A percentile compares a stretch with the other conserved stretches of the same genome.
Evolutionary conservation across 2,113 vertebrate genomes (phyloP).

Genomic region (Clarias macrocephalus): DNA sequence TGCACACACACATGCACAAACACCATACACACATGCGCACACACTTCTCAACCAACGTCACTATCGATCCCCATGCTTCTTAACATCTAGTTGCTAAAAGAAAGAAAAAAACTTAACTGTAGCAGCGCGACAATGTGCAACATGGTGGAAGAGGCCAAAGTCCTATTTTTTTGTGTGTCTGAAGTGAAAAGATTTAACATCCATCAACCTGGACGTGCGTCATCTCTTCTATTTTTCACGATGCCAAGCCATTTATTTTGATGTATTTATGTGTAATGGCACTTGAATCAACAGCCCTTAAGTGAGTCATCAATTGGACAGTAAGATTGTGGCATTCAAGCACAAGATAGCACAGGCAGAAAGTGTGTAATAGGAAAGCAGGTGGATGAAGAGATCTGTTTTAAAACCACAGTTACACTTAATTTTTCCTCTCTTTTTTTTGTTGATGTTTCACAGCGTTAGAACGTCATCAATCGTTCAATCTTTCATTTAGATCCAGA

Average conservation of each 20-base stretch:
- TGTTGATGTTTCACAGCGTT: neutral
- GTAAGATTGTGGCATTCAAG: conserved; percentile 42
- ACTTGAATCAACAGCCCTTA: conserved; percentile 47
- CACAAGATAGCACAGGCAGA: conserved; percentile 19
- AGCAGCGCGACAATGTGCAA: conserved; percentile 51
- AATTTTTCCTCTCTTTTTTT: neutral
- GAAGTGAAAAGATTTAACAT: neutral
- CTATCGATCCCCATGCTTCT: conserved; percentile 70
- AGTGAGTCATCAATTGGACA: conserved; percentile 50
- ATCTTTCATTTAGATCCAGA: neutral
- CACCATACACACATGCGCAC: conserved; percentile 75
- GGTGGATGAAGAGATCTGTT: conserved; percentile 12
- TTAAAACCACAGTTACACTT: neutral
- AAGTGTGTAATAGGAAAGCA: conserved; percentile 20
- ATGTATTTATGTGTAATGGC: conserved; percentile 31
- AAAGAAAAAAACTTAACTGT: conserved; percentile 52
- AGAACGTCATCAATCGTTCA: neutral
- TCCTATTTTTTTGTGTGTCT: conserved; percentile 33
- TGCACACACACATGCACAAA: conserved; percentile 74
- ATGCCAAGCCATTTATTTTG: conserved; percentile 26
- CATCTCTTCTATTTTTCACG: conserved; percentile 2
- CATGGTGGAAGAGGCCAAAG: conserved; percentile 14
- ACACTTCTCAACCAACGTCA: conserved; percentile 72
- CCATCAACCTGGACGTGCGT: conserved; percentile 15
- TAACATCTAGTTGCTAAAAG: conserved; percentile 63